Evolutionary conservation across 2,797 vertebrate genomes (phyloP).

Genomic region (Artibeus lituratus): DNA sequence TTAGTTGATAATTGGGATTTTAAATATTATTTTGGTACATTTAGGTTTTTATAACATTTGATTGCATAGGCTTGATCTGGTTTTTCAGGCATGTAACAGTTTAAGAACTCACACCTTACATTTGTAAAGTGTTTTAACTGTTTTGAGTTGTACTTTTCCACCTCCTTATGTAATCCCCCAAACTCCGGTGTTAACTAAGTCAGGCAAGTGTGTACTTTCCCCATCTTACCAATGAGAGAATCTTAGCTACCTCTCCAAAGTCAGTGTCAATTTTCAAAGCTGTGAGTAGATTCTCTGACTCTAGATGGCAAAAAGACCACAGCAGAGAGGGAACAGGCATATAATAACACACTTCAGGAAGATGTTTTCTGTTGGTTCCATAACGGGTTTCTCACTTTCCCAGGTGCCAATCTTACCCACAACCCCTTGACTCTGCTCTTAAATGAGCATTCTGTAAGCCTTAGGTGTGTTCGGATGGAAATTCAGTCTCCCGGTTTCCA

Average conservation of each 20-base stretch:
- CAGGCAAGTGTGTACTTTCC: not conserved
- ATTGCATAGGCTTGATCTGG: not conserved
- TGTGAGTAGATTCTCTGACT: not conserved
- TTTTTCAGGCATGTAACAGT: constrained; percentile 8
- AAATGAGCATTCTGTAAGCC: not conserved
- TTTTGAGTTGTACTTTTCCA: not conserved
- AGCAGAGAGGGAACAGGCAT: not conserved
- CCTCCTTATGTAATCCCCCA: not conserved
- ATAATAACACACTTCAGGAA: not conserved
- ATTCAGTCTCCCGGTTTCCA: not conserved
- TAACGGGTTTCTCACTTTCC: not conserved
- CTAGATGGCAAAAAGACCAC: not conserved
- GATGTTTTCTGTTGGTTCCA: not conserved
- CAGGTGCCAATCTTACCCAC: not conserved
- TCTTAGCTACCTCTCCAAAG: not conserved
- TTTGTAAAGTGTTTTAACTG: not conserved
- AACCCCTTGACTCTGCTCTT: not conserved
- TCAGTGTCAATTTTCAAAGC: not conserved
- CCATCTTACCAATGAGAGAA: not conserved
- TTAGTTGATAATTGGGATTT: not conserved
- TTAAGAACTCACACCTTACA: not conserved
- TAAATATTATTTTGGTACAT: not conserved
- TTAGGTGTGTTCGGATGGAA: not conserved
- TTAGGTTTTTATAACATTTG: not conserved
- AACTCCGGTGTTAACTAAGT: not conserved